Evolutionary conservation across 2,888 invertebrate species (phyloP).

Genomic region (Trissoscelio sp.): DNA sequence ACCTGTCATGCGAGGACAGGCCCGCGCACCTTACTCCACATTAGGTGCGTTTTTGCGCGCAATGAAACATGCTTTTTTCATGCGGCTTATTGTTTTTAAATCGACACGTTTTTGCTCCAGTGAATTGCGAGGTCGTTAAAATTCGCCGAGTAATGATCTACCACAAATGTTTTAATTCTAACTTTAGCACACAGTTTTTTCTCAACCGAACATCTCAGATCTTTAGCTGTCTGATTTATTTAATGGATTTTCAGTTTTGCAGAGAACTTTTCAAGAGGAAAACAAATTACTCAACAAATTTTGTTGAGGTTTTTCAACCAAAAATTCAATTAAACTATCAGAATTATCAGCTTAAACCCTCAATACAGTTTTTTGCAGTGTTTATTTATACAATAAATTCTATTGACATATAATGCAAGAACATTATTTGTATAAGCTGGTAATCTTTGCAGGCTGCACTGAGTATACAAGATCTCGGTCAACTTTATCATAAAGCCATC

Average conservation of each 20-base stretch:
- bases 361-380: no score
- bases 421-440: slow-evolving; percentile 1
- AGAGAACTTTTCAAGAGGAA: no score
- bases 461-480: slow-evolving; percentile 96
- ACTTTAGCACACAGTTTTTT: no score
- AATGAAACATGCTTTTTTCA: slow-evolving; percentile 38
- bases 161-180: slow-evolving; percentile 11
- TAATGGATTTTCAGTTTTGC: no score
- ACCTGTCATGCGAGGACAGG: slow-evolving; percentile 73
- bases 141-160: neutral
- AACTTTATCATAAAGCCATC: slow-evolving; percentile 95
- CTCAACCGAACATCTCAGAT: no score
- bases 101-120: slow-evolving; percentile 32
- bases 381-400: no score
- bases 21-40: slow-evolving; percentile 66
- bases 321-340: no score
- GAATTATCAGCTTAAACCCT: no score
- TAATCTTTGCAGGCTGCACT: slow-evolving; percentile 88
- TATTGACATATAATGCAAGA: no score
- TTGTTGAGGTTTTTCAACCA: no score
- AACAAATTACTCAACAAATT: no score
- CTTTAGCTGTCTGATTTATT: no score
- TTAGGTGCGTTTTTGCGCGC: slow-evolving; percentile 47
- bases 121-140: slow-evolving; percentile 10
- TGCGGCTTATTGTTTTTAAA: slow-evolving; percentile 50